Evolutionary conservation across 2,888 invertebrate genomes (phyloP).

Genomic region (Diachrysia chrysitis): DNA sequence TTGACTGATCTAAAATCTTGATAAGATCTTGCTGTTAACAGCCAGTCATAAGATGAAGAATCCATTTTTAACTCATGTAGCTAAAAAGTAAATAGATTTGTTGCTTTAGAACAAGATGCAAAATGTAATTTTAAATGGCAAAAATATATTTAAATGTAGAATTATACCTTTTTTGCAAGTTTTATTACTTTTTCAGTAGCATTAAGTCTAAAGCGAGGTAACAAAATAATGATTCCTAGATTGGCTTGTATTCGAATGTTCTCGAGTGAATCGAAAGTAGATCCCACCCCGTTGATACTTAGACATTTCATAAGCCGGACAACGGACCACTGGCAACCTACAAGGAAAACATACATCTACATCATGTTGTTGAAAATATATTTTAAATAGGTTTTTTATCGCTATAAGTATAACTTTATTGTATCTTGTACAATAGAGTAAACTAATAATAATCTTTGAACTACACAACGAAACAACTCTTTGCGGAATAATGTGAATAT

Average conservation of each 20-base stretch:
- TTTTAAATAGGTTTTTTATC: no score
- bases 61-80: conserved; percentile 74
- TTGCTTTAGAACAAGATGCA: background rate
- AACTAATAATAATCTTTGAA: no score
- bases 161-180: conserved; percentile 68
- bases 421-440: no score
- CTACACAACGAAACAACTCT: no score
- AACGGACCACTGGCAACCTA: conserved; percentile 78
- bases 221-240: conserved; percentile 74
- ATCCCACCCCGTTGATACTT: conserved; percentile 78
- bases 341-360: background rate
- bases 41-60: conserved; percentile 79
- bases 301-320: conserved; percentile 80
- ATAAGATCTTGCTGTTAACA: conserved; percentile 71
- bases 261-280: conserved; percentile 63
- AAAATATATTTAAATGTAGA: background rate
- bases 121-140: background rate
- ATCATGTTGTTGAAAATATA: no score
- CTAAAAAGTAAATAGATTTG: conserved; percentile 64
- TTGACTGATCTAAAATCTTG: conserved; percentile 72
- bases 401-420: no score
- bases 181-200: conserved; percentile 59
- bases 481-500: no score
- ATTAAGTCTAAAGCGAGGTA: conserved; percentile 66
- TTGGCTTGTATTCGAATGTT: conserved; percentile 58